These are phyloP conservation scores for Acanthochromis polyacanthus DNA, from an alignment of 2,113 vertebrate genomes.

Conservation along the genomic window DNA sequence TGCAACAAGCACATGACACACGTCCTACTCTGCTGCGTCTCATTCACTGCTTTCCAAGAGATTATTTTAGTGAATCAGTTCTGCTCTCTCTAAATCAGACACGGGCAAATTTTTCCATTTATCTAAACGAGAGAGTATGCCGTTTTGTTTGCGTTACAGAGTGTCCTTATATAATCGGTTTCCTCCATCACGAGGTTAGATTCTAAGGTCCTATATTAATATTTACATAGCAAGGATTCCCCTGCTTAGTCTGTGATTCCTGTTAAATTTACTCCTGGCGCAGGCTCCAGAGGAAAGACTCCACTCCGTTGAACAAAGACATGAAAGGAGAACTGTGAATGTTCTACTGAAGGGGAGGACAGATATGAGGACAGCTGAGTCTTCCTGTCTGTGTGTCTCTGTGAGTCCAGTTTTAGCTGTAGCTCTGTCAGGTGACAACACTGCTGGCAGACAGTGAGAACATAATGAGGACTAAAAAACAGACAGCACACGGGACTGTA, in stretches of 20 bases:
- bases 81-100: neutral
- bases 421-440: slow-evolving; percentile 32
- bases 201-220: slow-evolving; percentile 60
- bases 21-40: slow-evolving; percentile 23
- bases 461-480: too few relatives aligned
- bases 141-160: slow-evolving; percentile 43
- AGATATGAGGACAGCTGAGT: neutral
- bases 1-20: slow-evolving; percentile 39
- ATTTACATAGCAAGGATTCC: slow-evolving; percentile 71
- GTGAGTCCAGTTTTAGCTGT: neutral
- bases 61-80: slow-evolving; percentile 18
- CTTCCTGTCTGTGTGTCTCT: neutral
- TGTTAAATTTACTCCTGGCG: slow-evolving; percentile 46
- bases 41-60: slow-evolving; percentile 37
- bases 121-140: neutral
- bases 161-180: slow-evolving; percentile 48
- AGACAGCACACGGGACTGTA: neutral
- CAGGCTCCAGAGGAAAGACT: neutral
- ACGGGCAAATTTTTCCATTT: neutral
- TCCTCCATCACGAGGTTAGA: slow-evolving; percentile 23
- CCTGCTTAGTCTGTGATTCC: slow-evolving; percentile 23
- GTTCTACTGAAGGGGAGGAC: slow-evolving; percentile 21
- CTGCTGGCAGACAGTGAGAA: slow-evolving; percentile 4
- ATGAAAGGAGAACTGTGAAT: slow-evolving; percentile 6
- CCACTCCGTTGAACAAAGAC: neutral